Evolutionary conservation across 2,113 vertebrate genomes (phyloP).

Genomic region (Phyllopteryx taeniolatus): DNA sequence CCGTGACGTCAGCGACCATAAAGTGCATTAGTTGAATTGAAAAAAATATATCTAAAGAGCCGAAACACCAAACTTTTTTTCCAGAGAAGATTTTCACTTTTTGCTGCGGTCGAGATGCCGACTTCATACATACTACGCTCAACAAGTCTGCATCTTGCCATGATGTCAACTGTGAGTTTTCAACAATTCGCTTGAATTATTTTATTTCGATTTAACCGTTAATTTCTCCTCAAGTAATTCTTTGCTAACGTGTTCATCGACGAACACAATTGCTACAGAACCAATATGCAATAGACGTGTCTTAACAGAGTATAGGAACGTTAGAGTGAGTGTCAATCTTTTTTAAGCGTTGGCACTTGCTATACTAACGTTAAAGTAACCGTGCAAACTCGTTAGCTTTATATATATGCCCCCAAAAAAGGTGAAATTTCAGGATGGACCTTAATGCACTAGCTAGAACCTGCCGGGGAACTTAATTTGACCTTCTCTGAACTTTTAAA

Average conservation of each 20-base stretch:
- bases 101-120: background rate
- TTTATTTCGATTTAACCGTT: background rate
- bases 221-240: background rate
- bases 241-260: background rate
- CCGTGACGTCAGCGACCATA: background rate
- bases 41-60: background rate
- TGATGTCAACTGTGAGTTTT: background rate
- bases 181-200: background rate
- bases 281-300: background rate
- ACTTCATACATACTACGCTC: background rate
- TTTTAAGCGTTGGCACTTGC: too few relatives aligned
- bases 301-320: background rate
- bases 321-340: too few relatives aligned
- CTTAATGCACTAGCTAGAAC: too few relatives aligned
- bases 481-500: too few relatives aligned
- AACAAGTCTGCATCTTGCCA: background rate
- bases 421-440: too few relatives aligned
- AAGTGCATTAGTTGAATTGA: background rate
- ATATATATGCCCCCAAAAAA: too few relatives aligned
- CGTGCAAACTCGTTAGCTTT: too few relatives aligned
- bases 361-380: too few relatives aligned
- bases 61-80: background rate
- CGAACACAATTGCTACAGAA: background rate
- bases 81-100: background rate
- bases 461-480: too few relatives aligned